Evolutionary conservation across 2,113 vertebrate genomes (phyloP).

Genomic region (Labeo rohita): DNA sequence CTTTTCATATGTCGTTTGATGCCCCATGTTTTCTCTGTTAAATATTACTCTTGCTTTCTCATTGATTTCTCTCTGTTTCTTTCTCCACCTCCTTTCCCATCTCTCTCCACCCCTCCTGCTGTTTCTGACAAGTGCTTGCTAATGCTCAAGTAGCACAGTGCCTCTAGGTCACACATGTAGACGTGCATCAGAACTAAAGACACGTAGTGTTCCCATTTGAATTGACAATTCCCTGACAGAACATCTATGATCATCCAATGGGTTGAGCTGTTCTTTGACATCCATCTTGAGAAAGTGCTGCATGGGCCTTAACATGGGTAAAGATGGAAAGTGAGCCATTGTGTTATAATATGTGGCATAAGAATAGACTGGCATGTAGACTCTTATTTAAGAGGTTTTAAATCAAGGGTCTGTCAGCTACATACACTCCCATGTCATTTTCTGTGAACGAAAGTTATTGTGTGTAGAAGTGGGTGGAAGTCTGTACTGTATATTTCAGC

Average conservation of each 20-base stretch:
- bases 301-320: conserved; percentile 25
- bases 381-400: conserved; percentile 42
- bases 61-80: conserved; percentile 17
- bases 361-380: conserved; percentile 12
- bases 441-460: neutral
- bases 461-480: neutral
- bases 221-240: conserved; percentile 62
- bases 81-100: conserved; percentile 30
- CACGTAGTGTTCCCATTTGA: conserved; percentile 57
- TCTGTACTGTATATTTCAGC: neutral
- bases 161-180: conserved; percentile 60
- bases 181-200: conserved; percentile 48
- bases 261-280: conserved; percentile 56
- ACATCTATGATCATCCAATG: conserved; percentile 34
- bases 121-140: conserved; percentile 57
- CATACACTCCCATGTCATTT: conserved; percentile 47
- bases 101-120: conserved; percentile 1
- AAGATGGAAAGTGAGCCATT: conserved; percentile 33
- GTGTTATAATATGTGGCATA: conserved; percentile 16
- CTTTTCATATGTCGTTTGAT: neutral
- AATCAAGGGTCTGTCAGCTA: conserved; percentile 46
- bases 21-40: neutral
- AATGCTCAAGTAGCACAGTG: conserved; percentile 61
- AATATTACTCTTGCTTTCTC: conserved; percentile 23
- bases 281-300: conserved; percentile 45